Base-by-base conservation (phyloP, 1,140 invertebrate species). In the Papilio xuthus region DNA sequence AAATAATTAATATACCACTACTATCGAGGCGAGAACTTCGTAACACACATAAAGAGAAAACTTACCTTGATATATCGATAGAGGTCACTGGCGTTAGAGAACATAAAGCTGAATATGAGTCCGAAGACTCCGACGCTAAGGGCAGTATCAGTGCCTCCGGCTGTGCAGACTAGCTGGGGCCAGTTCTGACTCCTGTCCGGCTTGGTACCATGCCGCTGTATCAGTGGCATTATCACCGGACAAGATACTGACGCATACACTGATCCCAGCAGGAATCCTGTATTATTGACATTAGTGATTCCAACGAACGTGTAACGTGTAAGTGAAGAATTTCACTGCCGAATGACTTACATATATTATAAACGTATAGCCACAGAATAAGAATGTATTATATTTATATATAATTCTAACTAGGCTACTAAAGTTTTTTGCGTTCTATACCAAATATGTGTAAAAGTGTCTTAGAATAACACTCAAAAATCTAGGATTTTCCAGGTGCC, bases 101-200 rank as follows among this genome's bases (percentile, higher is more conserved):
- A 90, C 72, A 92, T 90, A 23, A 85, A 91, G 70, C 80, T 91
- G 50, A 83, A 89, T 20, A 91, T 83, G 47, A 91, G 76, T 3
- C 92, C 91, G 69, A 87, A 93, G 8, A 90, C 83, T 20, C 91
- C 90, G 44, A 93, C 91, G 80, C 91, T 93, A 28, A 93, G 88
- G 2, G 91, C 91, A 0, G 92, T 93, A 76, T 93, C 92, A 2
- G 86, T 76, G 4, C 92, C 92, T 2, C 92, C 91, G 0, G 92
- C 88, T n/a, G 92, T 94, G 75, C 89, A 90, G 9, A 92, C 84
- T 9, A 93, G 79, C 70, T 92, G 91, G 4, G 90, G 81, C 91
- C 90, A 92, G 80, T 93, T 91, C 26, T 88, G 82, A 8, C 67
- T 79, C 20, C 86, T 79, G 44, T 81, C 78, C 4, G 83, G 81